Evolutionary conservation across 2,888 invertebrate species (phyloP).

Genomic region (Cremastinae sp.): DNA sequence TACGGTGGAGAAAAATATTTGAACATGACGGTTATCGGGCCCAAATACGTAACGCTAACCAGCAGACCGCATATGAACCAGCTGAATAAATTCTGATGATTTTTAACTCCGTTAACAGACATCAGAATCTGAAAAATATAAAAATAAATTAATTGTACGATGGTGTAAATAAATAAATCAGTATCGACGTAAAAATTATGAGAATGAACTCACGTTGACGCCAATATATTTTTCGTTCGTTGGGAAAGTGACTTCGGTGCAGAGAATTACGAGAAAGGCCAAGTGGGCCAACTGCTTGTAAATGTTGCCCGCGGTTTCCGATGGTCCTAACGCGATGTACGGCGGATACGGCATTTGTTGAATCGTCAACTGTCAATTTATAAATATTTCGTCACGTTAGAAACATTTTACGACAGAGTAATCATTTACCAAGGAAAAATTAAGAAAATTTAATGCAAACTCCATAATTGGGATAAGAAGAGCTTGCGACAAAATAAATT

Average conservation of each 20-base stretch:
- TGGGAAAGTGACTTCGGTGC: constrained; percentile 73
- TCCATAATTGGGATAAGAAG: too few species aligned
- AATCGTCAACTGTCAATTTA: constrained; percentile 68
- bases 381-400: too few species aligned
- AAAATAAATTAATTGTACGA: constrained; percentile 3
- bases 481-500: too few species aligned
- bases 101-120: constrained; percentile 77
- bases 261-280: constrained; percentile 74
- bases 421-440: too few species aligned
- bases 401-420: too few species aligned
- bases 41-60: constrained; percentile 71
- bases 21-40: constrained; percentile 73
- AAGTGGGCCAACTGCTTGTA: constrained; percentile 70
- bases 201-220: constrained; percentile 72
- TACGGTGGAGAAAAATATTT: constrained; percentile 74
- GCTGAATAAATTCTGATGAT: constrained; percentile 74
- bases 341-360: constrained; percentile 78
- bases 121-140: constrained; percentile 71
- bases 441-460: neutral
- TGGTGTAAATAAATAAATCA: neutral
- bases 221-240: constrained; percentile 77
- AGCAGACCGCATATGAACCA: constrained; percentile 74
- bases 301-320: constrained; percentile 64
- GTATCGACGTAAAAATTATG: neutral
- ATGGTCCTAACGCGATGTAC: constrained; percentile 67